phyloP scores from a whole-genome alignment of 2,888 invertebrate species.

The Metalampra italica region DNA sequence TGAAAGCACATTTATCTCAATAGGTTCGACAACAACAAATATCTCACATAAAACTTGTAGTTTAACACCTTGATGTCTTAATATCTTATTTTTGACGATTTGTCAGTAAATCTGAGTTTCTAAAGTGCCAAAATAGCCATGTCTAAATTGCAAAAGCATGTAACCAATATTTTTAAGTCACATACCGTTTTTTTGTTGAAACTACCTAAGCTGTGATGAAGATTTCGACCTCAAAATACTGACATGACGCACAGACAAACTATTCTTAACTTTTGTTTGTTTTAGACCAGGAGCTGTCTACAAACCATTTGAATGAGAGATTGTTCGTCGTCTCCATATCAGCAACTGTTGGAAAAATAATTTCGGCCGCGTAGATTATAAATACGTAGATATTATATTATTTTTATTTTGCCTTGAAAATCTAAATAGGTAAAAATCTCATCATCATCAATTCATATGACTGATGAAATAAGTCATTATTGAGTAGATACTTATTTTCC shows the following conservation, averaged over 20 bases:
- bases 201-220: conserved; percentile 16
- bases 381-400: too few species aligned
- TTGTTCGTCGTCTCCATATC: too few species aligned
- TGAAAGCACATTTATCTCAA: neutral
- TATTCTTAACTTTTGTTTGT: conserved; percentile 6
- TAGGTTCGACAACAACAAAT: neutral
- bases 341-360: too few species aligned
- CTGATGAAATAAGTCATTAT: too few species aligned
- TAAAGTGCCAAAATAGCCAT: conserved; percentile 23
- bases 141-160: conserved; percentile 50
- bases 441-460: too few species aligned
- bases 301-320: too few species aligned
- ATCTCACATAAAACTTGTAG: conserved; percentile 2
- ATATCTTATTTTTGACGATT: conserved; percentile 17
- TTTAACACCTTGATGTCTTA: conserved; percentile 13
- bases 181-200: conserved; percentile 27
- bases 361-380: too few species aligned
- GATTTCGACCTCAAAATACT: conserved; percentile 24
- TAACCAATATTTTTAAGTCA: conserved; percentile 46
- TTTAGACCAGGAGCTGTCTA: neutral
- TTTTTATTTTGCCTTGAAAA: too few species aligned
- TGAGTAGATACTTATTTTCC: too few species aligned
- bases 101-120: conserved; percentile 14
- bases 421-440: too few species aligned
- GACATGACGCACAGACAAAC: conserved; percentile 20